These are phyloP conservation scores for Paralvinella palmiformis DNA, from an alignment of 1,140 invertebrate genomes.

Conservation along the genomic window DNA sequence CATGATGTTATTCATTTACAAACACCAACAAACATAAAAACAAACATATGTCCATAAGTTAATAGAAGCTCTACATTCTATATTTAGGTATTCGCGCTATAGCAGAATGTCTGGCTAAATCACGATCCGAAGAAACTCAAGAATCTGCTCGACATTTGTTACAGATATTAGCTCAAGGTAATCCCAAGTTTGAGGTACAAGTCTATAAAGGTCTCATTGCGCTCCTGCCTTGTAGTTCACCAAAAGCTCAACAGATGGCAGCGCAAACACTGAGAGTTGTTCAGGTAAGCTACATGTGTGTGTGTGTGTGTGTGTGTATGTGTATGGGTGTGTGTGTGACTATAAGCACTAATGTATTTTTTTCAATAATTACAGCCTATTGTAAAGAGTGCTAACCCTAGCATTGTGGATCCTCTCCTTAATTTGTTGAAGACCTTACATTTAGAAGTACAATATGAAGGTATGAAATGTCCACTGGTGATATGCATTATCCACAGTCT, in stretches of 20 bases:
- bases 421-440: conserved; percentile 44
- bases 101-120: conserved; percentile 50
- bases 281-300: conserved; percentile 32
- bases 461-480: conserved; percentile 25
- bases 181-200: conserved; percentile 48
- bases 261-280: conserved; percentile 44
- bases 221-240: conserved; percentile 48
- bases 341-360: neutral
- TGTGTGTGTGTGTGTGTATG: neutral
- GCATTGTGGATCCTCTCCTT: conserved; percentile 44
- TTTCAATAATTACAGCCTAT: conserved; percentile 36
- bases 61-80: no score
- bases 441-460: conserved; percentile 50
- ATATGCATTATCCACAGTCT: neutral
- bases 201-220: conserved; percentile 51
- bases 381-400: conserved; percentile 40
- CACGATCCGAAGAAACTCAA: conserved; percentile 47
- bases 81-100: conserved; percentile 47
- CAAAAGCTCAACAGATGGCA: conserved; percentile 51
- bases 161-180: conserved; percentile 47
- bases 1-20: no score
- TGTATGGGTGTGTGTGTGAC: no score
- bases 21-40: no score
- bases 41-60: no score
- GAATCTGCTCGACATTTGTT: conserved; percentile 42